Base-by-base conservation (phyloP, 2,888 invertebrate species). In the Abrostola triplasia region DNA sequence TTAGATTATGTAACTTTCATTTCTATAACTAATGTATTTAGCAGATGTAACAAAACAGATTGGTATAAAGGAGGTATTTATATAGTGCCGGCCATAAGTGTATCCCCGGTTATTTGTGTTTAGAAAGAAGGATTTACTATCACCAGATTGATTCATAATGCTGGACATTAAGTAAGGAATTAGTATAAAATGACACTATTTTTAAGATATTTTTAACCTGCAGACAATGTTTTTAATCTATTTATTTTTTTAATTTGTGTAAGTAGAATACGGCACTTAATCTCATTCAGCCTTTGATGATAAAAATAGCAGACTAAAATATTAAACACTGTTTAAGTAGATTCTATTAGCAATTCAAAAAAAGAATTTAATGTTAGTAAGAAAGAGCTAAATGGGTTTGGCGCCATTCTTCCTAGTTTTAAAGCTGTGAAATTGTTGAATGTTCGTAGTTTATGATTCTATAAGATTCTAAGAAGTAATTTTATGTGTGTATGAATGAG, bases 81-180 rank as follows among this genome's bases (percentile, higher is more conserved):
- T 53, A 57, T 64, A 72, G 13, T 76, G 76, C 70, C 73, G 68
- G 70, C 52, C 41, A 12, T 67, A 54, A 74, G 54, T 54, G 64
- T 44, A 50, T 53, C 44, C 64, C 52, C 54, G 64, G 64, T 64
- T 58, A 68, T 52, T 64, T 68, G 58, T 10, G 54, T 67, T 67
- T 79, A 75, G 57, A 70, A 59, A 67, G 76, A 80, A 74, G 63
- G 75, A 50, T 77, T 63, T 70, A 72, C 76, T 66, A 75, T 80
- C 76, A 67, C 64, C 77, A 73, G 71, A 63, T 80, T 67, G 67
- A 70, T 76, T 67, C 36, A 59, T 70, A 73, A 80, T 79, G 79
- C 79, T 76, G 79, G 79, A 76, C 79, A 76, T 79, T 77, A 57
- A 68, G 51, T 70, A 79, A 73, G 71, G 41, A 62, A 48, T 77